Evolutionary conservation across 2,113 vertebrate genomes (phyloP).

Genomic region (Prunella fulvescens): DNA sequence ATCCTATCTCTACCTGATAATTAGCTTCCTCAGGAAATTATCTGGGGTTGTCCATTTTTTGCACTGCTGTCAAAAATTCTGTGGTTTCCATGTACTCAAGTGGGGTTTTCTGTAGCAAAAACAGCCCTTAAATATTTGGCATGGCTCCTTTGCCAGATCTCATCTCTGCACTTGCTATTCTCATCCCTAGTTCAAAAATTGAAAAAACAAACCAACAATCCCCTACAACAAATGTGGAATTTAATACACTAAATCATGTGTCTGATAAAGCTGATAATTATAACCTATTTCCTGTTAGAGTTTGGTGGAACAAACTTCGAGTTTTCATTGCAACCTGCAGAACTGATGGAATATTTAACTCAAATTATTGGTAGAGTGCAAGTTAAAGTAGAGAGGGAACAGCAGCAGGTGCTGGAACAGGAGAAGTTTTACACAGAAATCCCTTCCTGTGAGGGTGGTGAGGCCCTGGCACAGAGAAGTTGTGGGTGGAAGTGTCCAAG

Average conservation of each 20-base stretch:
- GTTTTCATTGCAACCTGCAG: neutral
- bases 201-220: neutral
- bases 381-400: neutral
- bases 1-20: neutral
- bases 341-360: neutral
- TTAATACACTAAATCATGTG: neutral
- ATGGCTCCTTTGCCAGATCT: neutral
- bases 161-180: neutral
- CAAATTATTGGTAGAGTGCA: neutral
- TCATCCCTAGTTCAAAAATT: neutral
- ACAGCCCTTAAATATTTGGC: neutral
- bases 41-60: neutral
- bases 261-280: neutral
- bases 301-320: neutral
- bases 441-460: neutral
- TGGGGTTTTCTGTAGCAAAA: neutral
- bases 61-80: neutral
- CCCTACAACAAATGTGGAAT: neutral
- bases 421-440: neutral
- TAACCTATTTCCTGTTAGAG: neutral
- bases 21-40: neutral
- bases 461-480: neutral
- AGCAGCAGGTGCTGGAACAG: neutral
- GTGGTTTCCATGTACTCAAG: neutral
- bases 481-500: neutral